Evolutionary conservation across 2,113 vertebrate species (phyloP), one percentile per base, ranked within the genome.

Genomic region (Phodopus roborovskii): DNA sequence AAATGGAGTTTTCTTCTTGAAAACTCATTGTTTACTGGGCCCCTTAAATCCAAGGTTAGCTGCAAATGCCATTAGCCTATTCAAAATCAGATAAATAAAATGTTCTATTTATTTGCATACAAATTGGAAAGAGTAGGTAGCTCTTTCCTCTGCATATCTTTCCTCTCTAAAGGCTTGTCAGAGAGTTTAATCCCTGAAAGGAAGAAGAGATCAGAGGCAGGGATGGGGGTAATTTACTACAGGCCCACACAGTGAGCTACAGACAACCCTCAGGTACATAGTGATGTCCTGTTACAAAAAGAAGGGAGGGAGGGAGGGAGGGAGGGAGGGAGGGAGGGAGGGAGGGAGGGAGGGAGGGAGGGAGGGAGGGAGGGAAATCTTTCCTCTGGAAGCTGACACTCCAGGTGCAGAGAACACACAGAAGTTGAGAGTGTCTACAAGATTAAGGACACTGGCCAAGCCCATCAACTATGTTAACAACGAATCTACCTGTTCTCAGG

Each of bases 51-150:
- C 24, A 62, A 73, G 12, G 45, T 87, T 56, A 96, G 11, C 62
- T 71, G 19, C 30, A 26, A 83, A 94, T 86, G 5, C 5, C 16
- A 73, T 88, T 93, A 24, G 11, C 4, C 5, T 36, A 83, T 87
- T 92, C 64, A 92, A 90, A 88, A 78, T 83, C 15, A 78, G 93
- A 8, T 91, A 68, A 84, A 19, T 84, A 66, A 75, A 86, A 28
- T 77, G 53, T 62, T 86, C 60, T 78, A 12, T 84, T 84, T 88
- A 88, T 58, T 91, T 86, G 8, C 26, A 70, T 66, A 66, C 42
- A 81, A 95, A 90, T 30, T 90, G 42, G 66, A 84, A 92, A 71
- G 19, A 78, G 74, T 4, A 74, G 13, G 64, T 64, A 68, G n/a
- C 20, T 73, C 68, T 79, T 91, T 71, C 39, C 30, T 85, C 58